Evolutionary conservation across 64 coral and sea anemone genomes (phyloP).

Genomic region (Montipora foliosa): DNA sequence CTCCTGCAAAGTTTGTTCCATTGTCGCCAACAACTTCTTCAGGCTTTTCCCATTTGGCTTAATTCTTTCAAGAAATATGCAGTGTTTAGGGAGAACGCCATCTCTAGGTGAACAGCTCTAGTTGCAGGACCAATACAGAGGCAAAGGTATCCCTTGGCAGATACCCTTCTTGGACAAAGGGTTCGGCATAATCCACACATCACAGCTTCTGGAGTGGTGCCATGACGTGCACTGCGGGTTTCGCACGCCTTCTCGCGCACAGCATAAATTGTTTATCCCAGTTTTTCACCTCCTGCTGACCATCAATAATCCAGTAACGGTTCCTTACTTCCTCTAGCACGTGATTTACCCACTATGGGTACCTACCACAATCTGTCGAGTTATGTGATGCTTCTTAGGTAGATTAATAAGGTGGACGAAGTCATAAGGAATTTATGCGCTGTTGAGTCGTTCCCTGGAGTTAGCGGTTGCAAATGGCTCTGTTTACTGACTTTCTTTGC

Average conservation of each 20-base stretch:
- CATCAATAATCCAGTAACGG: constrained; percentile 41
- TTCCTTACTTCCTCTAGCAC: constrained; percentile 6
- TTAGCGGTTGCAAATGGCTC: background rate
- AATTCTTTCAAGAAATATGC: constrained; percentile 30
- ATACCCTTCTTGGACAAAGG: background rate
- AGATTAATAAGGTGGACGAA: background rate
- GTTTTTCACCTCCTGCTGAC: constrained; percentile 28
- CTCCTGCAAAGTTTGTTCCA: no score
- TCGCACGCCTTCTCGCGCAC: background rate
- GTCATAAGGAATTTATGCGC: constrained; percentile 18
- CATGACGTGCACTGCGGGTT: constrained; percentile 23
- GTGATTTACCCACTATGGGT: constrained; percentile 37
- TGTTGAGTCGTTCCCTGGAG: constrained; percentile 7
- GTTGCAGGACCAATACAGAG: constrained; percentile 36
- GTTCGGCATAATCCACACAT: constrained; percentile 45
- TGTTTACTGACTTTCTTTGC: background rate
- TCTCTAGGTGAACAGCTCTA: constrained; percentile 49
- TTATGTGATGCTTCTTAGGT: constrained; percentile 20
- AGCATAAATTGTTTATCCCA: background rate
- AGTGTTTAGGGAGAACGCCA: background rate
- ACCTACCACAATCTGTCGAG: no score
- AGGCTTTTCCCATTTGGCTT: background rate
- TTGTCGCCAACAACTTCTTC: background rate
- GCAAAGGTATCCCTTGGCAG: constrained; percentile 19
- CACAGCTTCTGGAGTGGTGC: background rate